phyloP scores from a whole-genome alignment of 2,797 vertebrate genomes.

The Balearica regulorum region DNA sequence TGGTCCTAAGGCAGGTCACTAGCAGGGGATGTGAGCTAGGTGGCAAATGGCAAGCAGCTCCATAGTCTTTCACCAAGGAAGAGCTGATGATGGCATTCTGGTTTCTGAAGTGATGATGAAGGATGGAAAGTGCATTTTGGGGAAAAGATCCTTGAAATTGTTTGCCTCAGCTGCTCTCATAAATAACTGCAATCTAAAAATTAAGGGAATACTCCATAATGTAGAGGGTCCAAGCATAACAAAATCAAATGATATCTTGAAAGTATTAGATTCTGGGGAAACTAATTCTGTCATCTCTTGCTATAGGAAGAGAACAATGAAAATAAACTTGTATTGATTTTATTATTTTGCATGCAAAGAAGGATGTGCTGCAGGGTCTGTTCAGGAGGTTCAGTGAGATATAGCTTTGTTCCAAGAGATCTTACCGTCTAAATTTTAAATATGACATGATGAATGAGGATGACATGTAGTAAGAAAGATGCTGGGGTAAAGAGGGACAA shows the following conservation, averaged over 20 bases:
- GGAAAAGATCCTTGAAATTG: neutral
- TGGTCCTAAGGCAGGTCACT: neutral
- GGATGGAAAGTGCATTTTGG: neutral
- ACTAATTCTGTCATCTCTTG: neutral
- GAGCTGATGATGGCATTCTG: neutral
- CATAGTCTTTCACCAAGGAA: neutral
- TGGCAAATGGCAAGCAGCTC: neutral
- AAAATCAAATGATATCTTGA: neutral
- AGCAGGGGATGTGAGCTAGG: neutral
- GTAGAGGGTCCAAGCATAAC: neutral
- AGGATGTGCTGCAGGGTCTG: neutral
- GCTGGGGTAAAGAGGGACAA: neutral
- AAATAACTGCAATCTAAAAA: neutral
- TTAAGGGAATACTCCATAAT: neutral
- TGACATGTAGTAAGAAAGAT: neutral
- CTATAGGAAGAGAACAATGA: neutral
- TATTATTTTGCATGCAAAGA: neutral
- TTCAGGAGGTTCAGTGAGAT: neutral
- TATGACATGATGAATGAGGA: constrained; percentile 17
- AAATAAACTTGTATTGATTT: neutral
- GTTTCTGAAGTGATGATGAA: neutral
- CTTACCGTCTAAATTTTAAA: neutral
- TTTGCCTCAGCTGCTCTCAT: neutral
- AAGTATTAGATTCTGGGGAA: neutral
- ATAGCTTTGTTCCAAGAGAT: neutral